phyloP scores from a whole-genome alignment of 2,797 vertebrate genomes.

The Labroides dimidiatus region DNA sequence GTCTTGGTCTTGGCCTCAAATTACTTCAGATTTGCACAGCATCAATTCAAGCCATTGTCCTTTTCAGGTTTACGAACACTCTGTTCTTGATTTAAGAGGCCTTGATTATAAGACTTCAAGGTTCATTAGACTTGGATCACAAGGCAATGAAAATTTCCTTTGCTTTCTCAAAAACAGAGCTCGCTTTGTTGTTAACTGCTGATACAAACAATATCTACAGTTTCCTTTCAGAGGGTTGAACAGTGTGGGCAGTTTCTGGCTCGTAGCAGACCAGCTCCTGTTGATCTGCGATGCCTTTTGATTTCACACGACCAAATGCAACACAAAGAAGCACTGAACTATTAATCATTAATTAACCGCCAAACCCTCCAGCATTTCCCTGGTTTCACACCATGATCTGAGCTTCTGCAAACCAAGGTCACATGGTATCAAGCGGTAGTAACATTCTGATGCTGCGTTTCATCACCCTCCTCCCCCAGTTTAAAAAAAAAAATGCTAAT shows the following conservation, averaged over 20 bases:
- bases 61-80: no score
- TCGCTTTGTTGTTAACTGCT: background rate
- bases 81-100: no score
- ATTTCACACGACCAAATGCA: slow-evolving; percentile 46
- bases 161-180: background rate
- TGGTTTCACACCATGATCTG: slow-evolving; percentile 39
- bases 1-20: no score
- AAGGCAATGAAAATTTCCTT: background rate
- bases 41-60: no score
- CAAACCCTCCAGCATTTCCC: slow-evolving; percentile 49
- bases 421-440: slow-evolving; percentile 34
- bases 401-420: slow-evolving; percentile 57
- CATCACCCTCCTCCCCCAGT: slow-evolving; percentile 26
- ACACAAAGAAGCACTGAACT: slow-evolving; percentile 41
- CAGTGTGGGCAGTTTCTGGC: slow-evolving; percentile 31
- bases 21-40: no score
- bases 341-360: slow-evolving; percentile 65
- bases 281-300: slow-evolving; percentile 60
- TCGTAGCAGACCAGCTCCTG: slow-evolving; percentile 1
- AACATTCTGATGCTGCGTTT: slow-evolving; percentile 26
- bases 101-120: no score
- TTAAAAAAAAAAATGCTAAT: slow-evolving; percentile 62
- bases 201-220: slow-evolving; percentile 1
- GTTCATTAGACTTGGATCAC: no score
- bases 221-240: slow-evolving; percentile 2